These are phyloP conservation scores for Creontiades dilutus DNA, from an alignment of 2,888 invertebrate species.

Conservation along the genomic window DNA sequence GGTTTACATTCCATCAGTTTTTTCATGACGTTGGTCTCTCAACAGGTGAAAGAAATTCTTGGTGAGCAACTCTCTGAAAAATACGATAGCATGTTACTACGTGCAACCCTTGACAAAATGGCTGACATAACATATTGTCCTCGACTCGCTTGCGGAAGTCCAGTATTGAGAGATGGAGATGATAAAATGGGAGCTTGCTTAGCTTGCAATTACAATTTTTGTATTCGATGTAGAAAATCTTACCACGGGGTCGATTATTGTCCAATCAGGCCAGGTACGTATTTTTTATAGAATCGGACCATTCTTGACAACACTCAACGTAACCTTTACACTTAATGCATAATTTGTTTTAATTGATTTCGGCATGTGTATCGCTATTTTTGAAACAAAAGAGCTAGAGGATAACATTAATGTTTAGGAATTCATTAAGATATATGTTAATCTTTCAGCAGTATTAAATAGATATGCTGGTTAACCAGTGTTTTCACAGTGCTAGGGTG, in stretches of 20 bases:
- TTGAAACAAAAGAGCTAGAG: too few species aligned
- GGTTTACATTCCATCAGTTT: background rate
- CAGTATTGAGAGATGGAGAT: conserved; percentile 81
- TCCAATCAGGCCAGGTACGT: conserved; percentile 79
- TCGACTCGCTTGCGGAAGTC: conserved; percentile 81
- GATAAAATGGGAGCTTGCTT: conserved; percentile 81
- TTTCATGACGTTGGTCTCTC: conserved; percentile 40
- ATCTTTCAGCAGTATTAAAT: too few species aligned
- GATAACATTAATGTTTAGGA: too few species aligned
- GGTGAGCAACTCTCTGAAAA: conserved; percentile 80
- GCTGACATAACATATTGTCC: conserved; percentile 83
- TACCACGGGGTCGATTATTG: conserved; percentile 83
- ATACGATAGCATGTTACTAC: conserved; percentile 81
- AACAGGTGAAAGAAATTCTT: conserved; percentile 80
- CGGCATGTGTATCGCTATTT: too few species aligned
- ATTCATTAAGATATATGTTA: too few species aligned
- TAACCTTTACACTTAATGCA: too few species aligned
- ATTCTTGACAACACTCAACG: too few species aligned
- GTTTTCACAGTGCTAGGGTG: too few species aligned
- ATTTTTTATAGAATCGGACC: background rate
- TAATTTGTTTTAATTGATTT: too few species aligned
- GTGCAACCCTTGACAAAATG: conserved; percentile 81
- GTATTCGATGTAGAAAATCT: conserved; percentile 81
- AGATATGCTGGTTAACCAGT: too few species aligned
- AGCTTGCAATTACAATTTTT: conserved; percentile 82